Evolutionary conservation across 2,113 vertebrate genomes (phyloP).

Genomic region (Saimiri boliviensis): DNA sequence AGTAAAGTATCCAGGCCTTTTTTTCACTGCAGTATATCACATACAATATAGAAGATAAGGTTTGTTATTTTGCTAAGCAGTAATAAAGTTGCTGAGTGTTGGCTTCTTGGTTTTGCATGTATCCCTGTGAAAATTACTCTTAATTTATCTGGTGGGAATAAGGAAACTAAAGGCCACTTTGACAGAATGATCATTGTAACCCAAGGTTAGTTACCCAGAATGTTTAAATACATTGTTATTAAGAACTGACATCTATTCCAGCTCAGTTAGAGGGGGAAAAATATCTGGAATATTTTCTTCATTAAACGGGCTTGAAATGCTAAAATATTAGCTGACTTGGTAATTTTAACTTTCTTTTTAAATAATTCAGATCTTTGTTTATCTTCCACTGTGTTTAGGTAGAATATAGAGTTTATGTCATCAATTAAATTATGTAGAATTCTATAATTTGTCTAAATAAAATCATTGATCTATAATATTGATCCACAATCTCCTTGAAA

Average conservation of each 20-base stretch:
- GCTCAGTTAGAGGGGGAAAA: background rate
- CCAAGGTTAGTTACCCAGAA: slow-evolving; percentile 9
- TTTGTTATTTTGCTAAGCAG: slow-evolving; percentile 30
- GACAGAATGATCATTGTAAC: slow-evolving; percentile 44
- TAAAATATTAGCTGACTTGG: slow-evolving; percentile 15
- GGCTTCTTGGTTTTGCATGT: slow-evolving; percentile 73
- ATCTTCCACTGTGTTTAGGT: slow-evolving; percentile 5
- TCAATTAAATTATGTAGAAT: background rate
- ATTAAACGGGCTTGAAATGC: background rate
- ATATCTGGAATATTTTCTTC: background rate
- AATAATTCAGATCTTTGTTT: background rate
- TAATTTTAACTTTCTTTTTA: slow-evolving; percentile 38
- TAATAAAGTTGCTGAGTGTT: slow-evolving; percentile 84
- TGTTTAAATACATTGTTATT: background rate
- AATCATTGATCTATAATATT: slow-evolving; percentile 36
- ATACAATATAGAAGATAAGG: background rate
- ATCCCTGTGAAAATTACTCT: slow-evolving; percentile 68
- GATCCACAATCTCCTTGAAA: background rate
- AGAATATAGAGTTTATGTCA: background rate
- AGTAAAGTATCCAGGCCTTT: background rate
- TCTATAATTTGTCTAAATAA: slow-evolving; percentile 38
- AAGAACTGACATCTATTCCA: slow-evolving; percentile 9
- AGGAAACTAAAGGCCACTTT: slow-evolving; percentile 70
- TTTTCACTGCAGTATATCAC: background rate
- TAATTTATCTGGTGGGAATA: slow-evolving; percentile 81